Conservation (phyloP, 92 coral and sea anemone species). For the Zoanthus gigantus region DNA sequence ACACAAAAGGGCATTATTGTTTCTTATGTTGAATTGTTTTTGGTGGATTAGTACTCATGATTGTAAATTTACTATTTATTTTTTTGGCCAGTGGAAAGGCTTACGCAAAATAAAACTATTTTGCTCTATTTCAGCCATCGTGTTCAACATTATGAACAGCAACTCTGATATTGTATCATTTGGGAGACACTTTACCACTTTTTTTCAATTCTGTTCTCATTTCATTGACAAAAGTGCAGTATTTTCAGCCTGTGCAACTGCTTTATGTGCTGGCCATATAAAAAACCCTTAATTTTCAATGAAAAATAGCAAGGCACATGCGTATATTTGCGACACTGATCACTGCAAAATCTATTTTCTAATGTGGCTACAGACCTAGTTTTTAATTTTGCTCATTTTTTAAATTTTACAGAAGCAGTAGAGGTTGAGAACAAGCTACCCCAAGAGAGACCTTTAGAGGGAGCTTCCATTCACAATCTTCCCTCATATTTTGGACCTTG, state of each 20-base stretch:
- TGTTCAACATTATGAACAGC: neutral
- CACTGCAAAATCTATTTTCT: too few species aligned
- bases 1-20: too few species aligned
- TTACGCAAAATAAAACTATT: conserved; percentile 8
- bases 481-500: conserved; percentile 51
- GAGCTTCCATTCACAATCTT: conserved; percentile 56
- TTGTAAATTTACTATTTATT: too few species aligned
- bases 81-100: conserved; percentile 4
- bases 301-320: neutral
- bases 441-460: conserved; percentile 31
- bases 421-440: conserved; percentile 24
- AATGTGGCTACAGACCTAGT: neutral
- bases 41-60: too few species aligned
- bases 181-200: neutral
- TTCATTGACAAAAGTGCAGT: conserved; percentile 1
- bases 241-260: conserved; percentile 12
- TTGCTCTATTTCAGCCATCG: neutral
- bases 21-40: too few species aligned
- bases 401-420: conserved; percentile 35
- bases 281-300: neutral
- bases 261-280: neutral
- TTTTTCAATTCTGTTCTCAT: conserved; percentile 31
- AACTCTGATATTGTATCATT: conserved; percentile 10
- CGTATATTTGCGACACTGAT: too few species aligned
- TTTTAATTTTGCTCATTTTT: neutral